Evolutionary conservation across 2,797 vertebrate genomes (phyloP).

Genomic region (Apogon hyalosoma): DNA sequence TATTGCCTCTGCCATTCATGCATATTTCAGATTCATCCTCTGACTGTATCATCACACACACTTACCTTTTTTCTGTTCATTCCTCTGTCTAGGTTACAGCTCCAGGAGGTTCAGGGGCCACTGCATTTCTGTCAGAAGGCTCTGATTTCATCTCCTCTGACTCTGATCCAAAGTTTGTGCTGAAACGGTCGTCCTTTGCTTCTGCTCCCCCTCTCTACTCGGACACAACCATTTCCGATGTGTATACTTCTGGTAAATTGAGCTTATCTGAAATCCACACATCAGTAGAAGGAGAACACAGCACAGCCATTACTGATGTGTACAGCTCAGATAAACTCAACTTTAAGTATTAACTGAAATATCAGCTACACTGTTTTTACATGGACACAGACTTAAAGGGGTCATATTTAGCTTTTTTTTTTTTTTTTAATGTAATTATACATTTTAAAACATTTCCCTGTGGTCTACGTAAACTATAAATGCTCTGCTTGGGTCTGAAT

Average conservation of each 20-base stretch:
- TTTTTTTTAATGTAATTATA: too few species aligned
- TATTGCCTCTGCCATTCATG: too few species aligned
- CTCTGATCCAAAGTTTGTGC: constrained; percentile 22
- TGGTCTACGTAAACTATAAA: too few species aligned
- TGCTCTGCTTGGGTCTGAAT: too few species aligned
- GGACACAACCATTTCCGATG: neutral
- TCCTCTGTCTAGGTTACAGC: constrained; percentile 22
- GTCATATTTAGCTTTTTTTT: too few species aligned
- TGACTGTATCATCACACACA: neutral
- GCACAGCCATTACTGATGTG: too few species aligned
- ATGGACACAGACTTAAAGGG: neutral
- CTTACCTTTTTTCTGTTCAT: neutral
- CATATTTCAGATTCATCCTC: too few species aligned
- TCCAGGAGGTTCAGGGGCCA: neutral
- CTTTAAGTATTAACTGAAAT: too few species aligned
- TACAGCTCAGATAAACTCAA: too few species aligned
- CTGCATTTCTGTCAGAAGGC: neutral
- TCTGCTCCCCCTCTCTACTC: constrained; percentile 31
- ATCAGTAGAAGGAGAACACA: too few species aligned
- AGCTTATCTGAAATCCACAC: constrained; percentile 2
- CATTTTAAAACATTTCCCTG: too few species aligned
- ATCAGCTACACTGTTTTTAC: neutral
- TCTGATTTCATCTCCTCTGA: neutral
- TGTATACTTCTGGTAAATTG: constrained; percentile 61
- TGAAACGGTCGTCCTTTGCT: constrained; percentile 13